phyloP scores from a whole-genome alignment of 2,888 invertebrate species.

The Elysia crispata region DNA sequence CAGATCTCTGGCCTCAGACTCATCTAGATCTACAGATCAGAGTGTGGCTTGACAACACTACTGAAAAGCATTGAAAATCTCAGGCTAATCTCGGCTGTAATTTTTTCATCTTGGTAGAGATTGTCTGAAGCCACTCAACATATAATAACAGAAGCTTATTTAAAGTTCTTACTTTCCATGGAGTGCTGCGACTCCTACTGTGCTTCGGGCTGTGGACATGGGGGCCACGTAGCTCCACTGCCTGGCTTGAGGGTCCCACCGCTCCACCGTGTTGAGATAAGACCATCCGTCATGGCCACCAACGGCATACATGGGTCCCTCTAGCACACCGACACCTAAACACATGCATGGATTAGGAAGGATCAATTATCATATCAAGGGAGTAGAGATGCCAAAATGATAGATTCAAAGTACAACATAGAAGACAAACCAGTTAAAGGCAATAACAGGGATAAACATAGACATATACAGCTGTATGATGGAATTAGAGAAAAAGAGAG shows the following conservation, averaged over 20 bases:
- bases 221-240: slow-evolving; percentile 94
- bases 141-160: not conserved
- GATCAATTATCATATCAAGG: too few relatives aligned
- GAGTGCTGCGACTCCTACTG: slow-evolving; percentile 93
- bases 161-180: slow-evolving; percentile 81
- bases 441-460: not conserved
- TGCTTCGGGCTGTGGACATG: slow-evolving; percentile 92
- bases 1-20: too few relatives aligned
- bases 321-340: slow-evolving; percentile 82
- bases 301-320: slow-evolving; percentile 93
- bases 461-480: too few relatives aligned
- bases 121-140: not conserved
- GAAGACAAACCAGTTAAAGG: too few relatives aligned
- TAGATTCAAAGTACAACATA: too few relatives aligned
- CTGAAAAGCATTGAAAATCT: too few relatives aligned
- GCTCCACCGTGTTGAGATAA: slow-evolving; percentile 94
- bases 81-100: too few relatives aligned
- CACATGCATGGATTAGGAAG: not conserved
- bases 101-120: too few relatives aligned
- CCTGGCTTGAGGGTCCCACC: slow-evolving; percentile 92
- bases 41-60: too few relatives aligned
- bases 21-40: too few relatives aligned
- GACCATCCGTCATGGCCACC: slow-evolving; percentile 98
- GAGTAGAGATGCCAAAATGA: too few relatives aligned
- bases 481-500: too few relatives aligned